phyloP scores from a whole-genome alignment of 2,113 vertebrate species.

The Eira barbara region DNA sequence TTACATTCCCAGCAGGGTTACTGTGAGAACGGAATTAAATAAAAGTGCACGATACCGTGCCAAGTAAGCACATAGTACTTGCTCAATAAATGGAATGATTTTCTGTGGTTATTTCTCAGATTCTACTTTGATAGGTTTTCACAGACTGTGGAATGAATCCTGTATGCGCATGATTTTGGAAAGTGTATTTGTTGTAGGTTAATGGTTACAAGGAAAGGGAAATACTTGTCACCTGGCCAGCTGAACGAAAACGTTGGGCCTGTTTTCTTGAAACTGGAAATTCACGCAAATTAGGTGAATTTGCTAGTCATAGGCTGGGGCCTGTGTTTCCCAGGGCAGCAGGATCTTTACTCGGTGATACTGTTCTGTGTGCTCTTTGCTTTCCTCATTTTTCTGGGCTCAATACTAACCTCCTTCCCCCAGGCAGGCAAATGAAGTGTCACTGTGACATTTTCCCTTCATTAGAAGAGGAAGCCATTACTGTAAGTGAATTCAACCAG shows the following conservation, averaged over 20 bases:
- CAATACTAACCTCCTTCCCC: neutral
- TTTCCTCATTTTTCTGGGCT: conserved; percentile 13
- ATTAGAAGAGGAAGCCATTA: neutral
- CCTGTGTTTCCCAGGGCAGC: neutral
- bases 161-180: neutral
- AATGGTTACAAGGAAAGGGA: neutral
- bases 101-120: neutral
- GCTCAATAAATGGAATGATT: neutral
- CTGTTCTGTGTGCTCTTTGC: neutral
- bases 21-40: neutral
- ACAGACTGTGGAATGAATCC: neutral
- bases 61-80: neutral
- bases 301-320: neutral
- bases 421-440: neutral
- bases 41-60: neutral
- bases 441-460: neutral
- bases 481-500: neutral
- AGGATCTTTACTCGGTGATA: neutral
- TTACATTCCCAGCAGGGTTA: neutral
- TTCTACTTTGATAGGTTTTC: neutral
- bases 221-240: neutral
- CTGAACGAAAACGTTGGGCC: neutral
- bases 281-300: neutral
- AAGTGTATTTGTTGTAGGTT: neutral
- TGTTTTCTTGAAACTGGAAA: neutral